phyloP scores from a whole-genome alignment of 2,888 invertebrate genomes.

The Thyatira batis region DNA sequence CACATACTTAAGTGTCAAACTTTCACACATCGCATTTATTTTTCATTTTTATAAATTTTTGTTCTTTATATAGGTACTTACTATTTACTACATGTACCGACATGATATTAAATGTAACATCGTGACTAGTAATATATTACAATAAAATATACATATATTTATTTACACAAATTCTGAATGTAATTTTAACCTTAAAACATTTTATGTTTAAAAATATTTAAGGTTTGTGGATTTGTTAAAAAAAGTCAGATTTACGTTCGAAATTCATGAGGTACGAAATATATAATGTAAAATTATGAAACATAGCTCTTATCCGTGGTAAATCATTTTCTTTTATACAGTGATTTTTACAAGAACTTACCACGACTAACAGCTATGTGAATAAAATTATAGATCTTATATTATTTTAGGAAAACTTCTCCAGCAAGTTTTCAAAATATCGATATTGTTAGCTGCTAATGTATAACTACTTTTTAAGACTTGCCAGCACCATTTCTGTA shows the following conservation, averaged over 20 bases:
- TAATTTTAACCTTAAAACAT: conserved; percentile 38
- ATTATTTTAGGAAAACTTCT: no score
- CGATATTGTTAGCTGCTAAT: no score
- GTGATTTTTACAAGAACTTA: no score
- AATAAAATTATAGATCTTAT: no score
- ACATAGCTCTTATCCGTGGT: no score
- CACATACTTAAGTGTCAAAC: conserved; percentile 42
- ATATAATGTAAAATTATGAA: not conserved
- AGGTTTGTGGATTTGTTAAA: conserved; percentile 24
- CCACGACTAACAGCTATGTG: no score
- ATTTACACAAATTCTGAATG: conserved; percentile 24
- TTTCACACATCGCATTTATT: conserved; percentile 46
- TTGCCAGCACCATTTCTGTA: no score
- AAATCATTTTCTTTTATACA: no score
- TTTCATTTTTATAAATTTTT: conserved; percentile 26
- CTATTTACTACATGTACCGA: conserved; percentile 48
- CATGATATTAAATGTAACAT: conserved; percentile 24
- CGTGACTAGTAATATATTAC: conserved; percentile 64
- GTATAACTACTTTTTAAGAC: no score
- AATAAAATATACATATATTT: conserved; percentile 35
- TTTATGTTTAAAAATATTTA: conserved; percentile 58
- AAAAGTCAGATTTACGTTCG: conserved; percentile 32
- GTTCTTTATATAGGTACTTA: conserved; percentile 37
- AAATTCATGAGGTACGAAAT: conserved; percentile 38
- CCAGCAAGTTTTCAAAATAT: no score